Evolutionary conservation across 2,113 vertebrate species (phyloP).

Genomic region (Podocnemis expansa): DNA sequence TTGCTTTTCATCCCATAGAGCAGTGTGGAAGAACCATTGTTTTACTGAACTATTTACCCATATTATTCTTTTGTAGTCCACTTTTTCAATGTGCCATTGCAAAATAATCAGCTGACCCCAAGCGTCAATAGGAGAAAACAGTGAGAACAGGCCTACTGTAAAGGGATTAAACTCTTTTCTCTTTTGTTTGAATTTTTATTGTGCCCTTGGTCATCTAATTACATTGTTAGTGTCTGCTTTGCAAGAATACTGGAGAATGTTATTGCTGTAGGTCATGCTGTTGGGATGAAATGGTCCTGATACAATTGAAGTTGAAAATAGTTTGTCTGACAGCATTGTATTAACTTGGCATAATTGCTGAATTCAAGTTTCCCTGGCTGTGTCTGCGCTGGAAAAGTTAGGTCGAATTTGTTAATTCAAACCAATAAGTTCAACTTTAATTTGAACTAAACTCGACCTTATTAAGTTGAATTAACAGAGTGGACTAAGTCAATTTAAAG

Average conservation of each 20-base stretch:
- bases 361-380: slow-evolving; percentile 2
- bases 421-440: too few relatives aligned
- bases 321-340: background rate
- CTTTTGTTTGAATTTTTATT: slow-evolving; percentile 52
- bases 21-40: slow-evolving; percentile 63
- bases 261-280: slow-evolving; percentile 15
- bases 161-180: slow-evolving; percentile 69
- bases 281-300: background rate
- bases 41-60: slow-evolving; percentile 64
- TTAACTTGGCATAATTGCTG: background rate
- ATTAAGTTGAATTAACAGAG: too few relatives aligned
- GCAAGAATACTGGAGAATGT: slow-evolving; percentile 2
- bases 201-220: slow-evolving; percentile 55
- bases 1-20: slow-evolving; percentile 27
- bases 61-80: slow-evolving; percentile 59
- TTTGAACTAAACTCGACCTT: too few relatives aligned
- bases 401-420: too few relatives aligned
- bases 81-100: slow-evolving; percentile 46
- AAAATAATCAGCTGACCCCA: slow-evolving; percentile 68
- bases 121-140: slow-evolving; percentile 8
- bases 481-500: too few relatives aligned
- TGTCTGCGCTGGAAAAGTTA: too few relatives aligned
- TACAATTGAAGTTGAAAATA: slow-evolving; percentile 3
- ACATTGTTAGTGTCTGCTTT: slow-evolving; percentile 36
- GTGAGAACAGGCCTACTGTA: slow-evolving; percentile 46